phyloP scores from a whole-genome alignment of 2,888 invertebrate genomes.

The Netelia virgata region DNA sequence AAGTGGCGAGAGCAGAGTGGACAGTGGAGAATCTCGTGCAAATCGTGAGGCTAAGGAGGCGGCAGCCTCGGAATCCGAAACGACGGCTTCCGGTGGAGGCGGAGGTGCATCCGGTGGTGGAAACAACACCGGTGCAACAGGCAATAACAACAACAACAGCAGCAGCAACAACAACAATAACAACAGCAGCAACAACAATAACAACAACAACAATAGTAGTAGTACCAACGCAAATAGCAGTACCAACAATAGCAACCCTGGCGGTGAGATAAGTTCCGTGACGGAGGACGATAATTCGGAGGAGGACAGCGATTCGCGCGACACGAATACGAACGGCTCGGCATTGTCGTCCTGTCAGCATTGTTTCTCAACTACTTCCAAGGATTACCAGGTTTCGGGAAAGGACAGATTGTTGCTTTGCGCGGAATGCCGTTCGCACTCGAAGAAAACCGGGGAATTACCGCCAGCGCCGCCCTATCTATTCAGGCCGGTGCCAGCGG shows the following conservation, averaged over 20 bases:
- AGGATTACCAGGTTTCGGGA: slow-evolving; percentile 88
- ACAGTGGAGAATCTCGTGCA: slow-evolving; percentile 50
- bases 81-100: slow-evolving; percentile 77
- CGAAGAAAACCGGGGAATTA: slow-evolving; percentile 92
- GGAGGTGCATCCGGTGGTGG: slow-evolving; percentile 79
- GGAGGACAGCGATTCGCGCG: slow-evolving; percentile 97
- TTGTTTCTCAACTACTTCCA: slow-evolving; percentile 89
- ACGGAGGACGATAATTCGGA: slow-evolving; percentile 97
- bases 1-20: slow-evolving; percentile 52
- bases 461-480: slow-evolving; percentile 87
- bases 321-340: slow-evolving; percentile 87
- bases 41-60: slow-evolving; percentile 70
- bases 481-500: slow-evolving; percentile 86
- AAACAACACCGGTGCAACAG: slow-evolving; percentile 87
- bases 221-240: slow-evolving; percentile 53
- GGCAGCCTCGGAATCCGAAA: slow-evolving; percentile 84
- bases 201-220: slow-evolving; percentile 54
- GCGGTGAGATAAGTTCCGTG: slow-evolving; percentile 90
- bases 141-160: slow-evolving; percentile 86
- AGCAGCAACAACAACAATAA: slow-evolving; percentile 43
- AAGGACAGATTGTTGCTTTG: slow-evolving; percentile 90
- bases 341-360: slow-evolving; percentile 88
- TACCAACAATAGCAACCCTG: slow-evolving; percentile 77
- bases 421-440: slow-evolving; percentile 91
- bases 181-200: slow-evolving; percentile 40